Percentiles rank a stretch among this genome's conserved stretches.
These are phyloP conservation scores for Aphaenogaster rudis DNA, from an alignment of 1,140 invertebrate species.

Conservation along the genomic window DNA sequence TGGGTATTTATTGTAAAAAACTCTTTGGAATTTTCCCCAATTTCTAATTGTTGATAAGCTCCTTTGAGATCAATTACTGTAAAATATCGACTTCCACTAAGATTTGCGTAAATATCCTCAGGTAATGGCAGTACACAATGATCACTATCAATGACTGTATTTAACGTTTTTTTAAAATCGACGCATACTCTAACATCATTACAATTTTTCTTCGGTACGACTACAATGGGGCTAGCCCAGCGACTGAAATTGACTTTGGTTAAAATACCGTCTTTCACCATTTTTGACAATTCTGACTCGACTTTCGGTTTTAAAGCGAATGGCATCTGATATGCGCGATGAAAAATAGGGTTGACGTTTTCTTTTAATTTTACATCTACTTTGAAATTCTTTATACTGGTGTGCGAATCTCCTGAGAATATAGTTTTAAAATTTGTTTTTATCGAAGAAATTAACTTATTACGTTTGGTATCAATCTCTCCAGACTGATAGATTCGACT, in stretches of 20 bases:
- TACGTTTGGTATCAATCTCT: no score
- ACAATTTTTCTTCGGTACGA: not conserved
- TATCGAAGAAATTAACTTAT: not conserved
- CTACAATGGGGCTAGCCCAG: not conserved
- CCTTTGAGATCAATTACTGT: not conserved
- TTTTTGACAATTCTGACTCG: not conserved
- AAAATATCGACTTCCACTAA: not conserved
- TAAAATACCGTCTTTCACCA: not conserved
- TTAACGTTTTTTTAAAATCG: not conserved
- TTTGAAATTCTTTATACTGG: not conserved
- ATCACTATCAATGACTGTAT: not conserved
- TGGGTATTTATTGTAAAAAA: not conserved
- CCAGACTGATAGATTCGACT: no score
- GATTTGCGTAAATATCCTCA: not conserved
- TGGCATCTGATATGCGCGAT: not conserved
- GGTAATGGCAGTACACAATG: not conserved
- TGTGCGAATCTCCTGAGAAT: not conserved
- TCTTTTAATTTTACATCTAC: not conserved
- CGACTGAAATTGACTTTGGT: not conserved
- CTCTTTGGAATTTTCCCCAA: not conserved
- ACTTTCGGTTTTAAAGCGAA: not conserved
- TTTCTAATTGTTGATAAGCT: constrained; percentile 1
- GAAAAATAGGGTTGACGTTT: not conserved
- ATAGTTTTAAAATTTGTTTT: not conserved
- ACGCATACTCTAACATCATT: not conserved